Evolutionary conservation across 2,797 vertebrate genomes (phyloP).

Genomic region (Gallinago nigripennis): DNA sequence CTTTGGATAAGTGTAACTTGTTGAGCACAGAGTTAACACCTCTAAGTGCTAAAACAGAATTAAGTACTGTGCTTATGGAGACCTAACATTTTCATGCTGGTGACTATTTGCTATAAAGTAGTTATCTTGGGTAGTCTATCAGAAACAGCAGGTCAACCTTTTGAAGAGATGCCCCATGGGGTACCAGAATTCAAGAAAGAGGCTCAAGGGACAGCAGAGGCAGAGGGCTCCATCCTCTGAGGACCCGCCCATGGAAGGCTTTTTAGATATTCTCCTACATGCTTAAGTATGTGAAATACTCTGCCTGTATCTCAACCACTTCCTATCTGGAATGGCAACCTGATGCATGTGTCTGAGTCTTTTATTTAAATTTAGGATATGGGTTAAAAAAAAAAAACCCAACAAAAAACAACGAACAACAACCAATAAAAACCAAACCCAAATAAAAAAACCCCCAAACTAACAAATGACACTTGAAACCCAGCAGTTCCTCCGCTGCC

Average conservation of each 20-base stretch:
- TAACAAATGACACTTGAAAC: background rate
- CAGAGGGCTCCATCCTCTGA: background rate
- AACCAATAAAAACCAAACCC: background rate
- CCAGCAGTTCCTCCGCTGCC: background rate
- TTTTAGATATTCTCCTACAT: background rate
- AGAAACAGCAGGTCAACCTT: background rate
- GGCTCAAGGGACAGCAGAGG: background rate
- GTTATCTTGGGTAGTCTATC: background rate
- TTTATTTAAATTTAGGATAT: background rate
- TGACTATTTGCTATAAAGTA: background rate
- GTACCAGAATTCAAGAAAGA: background rate
- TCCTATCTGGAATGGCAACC: background rate
- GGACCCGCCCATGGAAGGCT: background rate
- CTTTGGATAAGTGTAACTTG: slow-evolving; percentile 13
- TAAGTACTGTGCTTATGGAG: background rate
- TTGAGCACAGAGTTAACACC: slow-evolving; percentile 13
- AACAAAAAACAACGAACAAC: background rate
- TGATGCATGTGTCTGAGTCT: background rate
- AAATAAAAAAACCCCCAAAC: background rate
- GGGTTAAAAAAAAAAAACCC: background rate
- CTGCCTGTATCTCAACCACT: background rate
- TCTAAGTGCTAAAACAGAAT: slow-evolving; percentile 22
- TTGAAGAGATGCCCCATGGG: too few relatives aligned
- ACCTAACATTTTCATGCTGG: background rate
- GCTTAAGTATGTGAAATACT: background rate